Percentiles rank a stretch among this genome's conserved stretches.
Conservation (phyloP, 2,113 vertebrate genomes). For the Dolichotis patagonum region DNA sequence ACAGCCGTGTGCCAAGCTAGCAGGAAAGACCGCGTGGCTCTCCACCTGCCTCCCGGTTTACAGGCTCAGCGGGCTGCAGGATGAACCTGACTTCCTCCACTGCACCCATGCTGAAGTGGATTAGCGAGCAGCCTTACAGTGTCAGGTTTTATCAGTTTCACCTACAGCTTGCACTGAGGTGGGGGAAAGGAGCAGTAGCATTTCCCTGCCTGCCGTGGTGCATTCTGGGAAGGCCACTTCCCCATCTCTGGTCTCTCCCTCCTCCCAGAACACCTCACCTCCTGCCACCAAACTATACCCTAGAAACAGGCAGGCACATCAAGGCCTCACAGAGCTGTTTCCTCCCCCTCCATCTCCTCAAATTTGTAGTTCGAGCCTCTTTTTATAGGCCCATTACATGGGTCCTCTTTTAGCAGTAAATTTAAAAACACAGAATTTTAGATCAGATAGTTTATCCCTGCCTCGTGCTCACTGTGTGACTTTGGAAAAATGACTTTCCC, state of each 20-base stretch:
- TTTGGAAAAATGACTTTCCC: neutral
- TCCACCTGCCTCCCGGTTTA: neutral
- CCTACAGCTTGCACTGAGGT: accelerated
- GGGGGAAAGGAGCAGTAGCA: neutral
- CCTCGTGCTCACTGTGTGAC: neutral
- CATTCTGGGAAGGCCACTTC: neutral
- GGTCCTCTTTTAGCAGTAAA: neutral
- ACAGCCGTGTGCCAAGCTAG: neutral
- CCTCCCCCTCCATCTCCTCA: neutral
- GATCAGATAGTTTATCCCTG: neutral
- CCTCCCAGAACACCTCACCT: neutral
- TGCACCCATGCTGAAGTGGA: neutral
- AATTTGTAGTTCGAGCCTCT: accelerated
- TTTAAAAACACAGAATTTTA: neutral
- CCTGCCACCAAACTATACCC: neutral
- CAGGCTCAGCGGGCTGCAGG: neutral
- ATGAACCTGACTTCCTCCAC: neutral
- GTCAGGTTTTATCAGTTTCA: neutral
- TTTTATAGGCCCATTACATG: neutral
- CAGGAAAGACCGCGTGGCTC: neutral
- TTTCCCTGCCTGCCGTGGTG: neutral
- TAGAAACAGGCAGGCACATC: neutral
- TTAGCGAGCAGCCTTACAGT: neutral
- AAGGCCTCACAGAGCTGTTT: neutral
- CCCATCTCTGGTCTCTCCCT: neutral